These are phyloP conservation scores for Gymnothorax javanicus DNA, from an alignment of 2,797 vertebrate species.

Conservation along the genomic window DNA sequence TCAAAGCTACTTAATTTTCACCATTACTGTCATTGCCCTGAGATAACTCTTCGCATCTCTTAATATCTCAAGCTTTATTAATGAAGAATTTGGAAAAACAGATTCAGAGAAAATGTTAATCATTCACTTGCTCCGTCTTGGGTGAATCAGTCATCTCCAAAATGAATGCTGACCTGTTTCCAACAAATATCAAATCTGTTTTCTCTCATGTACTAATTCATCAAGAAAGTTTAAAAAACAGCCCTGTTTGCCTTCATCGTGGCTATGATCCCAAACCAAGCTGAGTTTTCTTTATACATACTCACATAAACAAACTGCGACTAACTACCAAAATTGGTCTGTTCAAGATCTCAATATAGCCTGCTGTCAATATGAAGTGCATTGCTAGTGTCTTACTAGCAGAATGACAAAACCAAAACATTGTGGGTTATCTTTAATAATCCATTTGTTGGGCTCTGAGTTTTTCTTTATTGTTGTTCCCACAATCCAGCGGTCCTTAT, in stretches of 20 bases:
- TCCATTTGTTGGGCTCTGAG: neutral
- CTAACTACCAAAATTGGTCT: neutral
- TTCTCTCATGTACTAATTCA: neutral
- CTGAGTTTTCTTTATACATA: neutral
- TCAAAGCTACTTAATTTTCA: conserved; percentile 28
- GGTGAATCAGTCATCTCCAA: conserved; percentile 4
- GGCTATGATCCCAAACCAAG: neutral
- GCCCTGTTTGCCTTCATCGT: neutral
- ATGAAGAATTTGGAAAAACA: neutral
- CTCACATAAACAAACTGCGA: neutral
- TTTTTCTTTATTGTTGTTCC: no score
- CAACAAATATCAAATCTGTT: neutral
- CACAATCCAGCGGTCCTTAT: no score
- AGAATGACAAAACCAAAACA: neutral
- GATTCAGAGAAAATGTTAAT: conserved; percentile 22
- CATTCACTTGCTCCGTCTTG: conserved; percentile 18
- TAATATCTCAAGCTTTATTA: conserved; percentile 25
- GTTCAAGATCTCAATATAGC: neutral
- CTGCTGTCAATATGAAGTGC: neutral
- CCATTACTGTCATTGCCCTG: conserved; percentile 23
- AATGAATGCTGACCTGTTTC: neutral
- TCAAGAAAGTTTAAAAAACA: neutral
- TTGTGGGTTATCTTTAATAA: neutral
- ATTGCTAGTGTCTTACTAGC: neutral
- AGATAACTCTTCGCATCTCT: conserved; percentile 9